Evolutionary conservation across 2,797 vertebrate species (phyloP).

Genomic region (Bufotes viridis): DNA sequence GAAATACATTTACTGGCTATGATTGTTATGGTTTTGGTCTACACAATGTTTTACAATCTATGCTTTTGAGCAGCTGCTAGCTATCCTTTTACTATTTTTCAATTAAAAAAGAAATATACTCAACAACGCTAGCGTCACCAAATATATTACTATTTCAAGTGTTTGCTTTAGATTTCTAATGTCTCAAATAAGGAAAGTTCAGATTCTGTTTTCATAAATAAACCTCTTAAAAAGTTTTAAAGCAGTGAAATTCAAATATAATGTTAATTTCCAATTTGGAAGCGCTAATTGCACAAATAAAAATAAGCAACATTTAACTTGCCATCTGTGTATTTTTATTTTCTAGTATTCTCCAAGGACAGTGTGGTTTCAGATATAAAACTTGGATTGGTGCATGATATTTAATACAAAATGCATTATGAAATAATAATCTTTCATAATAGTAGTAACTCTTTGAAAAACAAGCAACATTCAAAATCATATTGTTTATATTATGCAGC

Average conservation of each 20-base stretch:
- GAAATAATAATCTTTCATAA: not conserved
- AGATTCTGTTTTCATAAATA: not conserved
- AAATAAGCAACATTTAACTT: conserved; percentile 16
- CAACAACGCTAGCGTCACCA: not conserved
- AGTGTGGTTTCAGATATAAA: conserved; percentile 1
- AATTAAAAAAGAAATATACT: not conserved
- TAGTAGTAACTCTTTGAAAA: not conserved
- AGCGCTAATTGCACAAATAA: conserved; percentile 25
- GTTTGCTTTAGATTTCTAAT: not conserved
- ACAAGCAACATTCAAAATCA: not conserved
- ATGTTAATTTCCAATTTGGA: conserved; percentile 34
- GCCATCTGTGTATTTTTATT: not conserved
- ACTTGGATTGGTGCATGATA: not conserved
- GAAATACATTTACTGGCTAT: not conserved
- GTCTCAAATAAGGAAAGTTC: not conserved
- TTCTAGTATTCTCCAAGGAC: not conserved
- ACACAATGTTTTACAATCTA: not conserved
- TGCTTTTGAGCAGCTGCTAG: not conserved
- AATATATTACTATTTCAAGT: not conserved
- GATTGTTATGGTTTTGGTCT: not conserved
- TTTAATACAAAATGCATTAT: not conserved
- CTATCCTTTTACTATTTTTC: not conserved
- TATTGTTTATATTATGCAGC: not conserved
- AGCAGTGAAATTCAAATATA: conserved; percentile 1
- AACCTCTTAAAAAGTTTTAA: not conserved